Percentiles rank a stretch among this genome's conserved stretches.
These are phyloP conservation scores for Eupithecia exiguata DNA, from an alignment of 2,888 invertebrate species.

Conservation along the genomic window DNA sequence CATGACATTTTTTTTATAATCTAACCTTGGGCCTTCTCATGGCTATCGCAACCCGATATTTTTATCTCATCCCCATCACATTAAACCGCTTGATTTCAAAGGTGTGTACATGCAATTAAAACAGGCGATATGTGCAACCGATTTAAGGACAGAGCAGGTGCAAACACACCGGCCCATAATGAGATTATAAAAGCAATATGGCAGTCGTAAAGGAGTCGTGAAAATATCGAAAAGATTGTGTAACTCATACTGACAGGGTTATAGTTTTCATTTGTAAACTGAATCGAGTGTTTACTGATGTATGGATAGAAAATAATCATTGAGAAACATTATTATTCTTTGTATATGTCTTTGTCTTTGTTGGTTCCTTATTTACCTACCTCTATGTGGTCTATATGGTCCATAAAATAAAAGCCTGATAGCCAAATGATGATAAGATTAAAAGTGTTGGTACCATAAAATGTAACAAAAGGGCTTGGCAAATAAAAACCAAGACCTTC, in stretches of 20 bases:
- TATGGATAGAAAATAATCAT: background rate
- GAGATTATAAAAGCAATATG: conserved; percentile 76
- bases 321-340: background rate
- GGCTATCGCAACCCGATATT: background rate
- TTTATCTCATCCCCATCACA: conserved; percentile 8
- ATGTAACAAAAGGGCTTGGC: background rate
- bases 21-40: background rate
- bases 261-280: conserved; percentile 14
- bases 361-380: background rate
- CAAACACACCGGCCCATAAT: conserved; percentile 65
- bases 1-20: background rate
- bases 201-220: conserved; percentile 40
- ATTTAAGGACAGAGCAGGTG: conserved; percentile 60
- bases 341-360: background rate
- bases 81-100: conserved; percentile 15
- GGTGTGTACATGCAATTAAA: conserved; percentile 46
- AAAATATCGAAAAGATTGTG: conserved; percentile 11
- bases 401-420: background rate
- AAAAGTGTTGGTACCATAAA: too few relatives aligned
- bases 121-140: conserved; percentile 54
- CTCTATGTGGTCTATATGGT: too few relatives aligned
- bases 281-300: background rate
- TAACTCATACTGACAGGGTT: conserved; percentile 9
- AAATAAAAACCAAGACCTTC: background rate
- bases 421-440: background rate